phyloP scores from a whole-genome alignment of 2,888 invertebrate genomes.

The Antitype chi region DNA sequence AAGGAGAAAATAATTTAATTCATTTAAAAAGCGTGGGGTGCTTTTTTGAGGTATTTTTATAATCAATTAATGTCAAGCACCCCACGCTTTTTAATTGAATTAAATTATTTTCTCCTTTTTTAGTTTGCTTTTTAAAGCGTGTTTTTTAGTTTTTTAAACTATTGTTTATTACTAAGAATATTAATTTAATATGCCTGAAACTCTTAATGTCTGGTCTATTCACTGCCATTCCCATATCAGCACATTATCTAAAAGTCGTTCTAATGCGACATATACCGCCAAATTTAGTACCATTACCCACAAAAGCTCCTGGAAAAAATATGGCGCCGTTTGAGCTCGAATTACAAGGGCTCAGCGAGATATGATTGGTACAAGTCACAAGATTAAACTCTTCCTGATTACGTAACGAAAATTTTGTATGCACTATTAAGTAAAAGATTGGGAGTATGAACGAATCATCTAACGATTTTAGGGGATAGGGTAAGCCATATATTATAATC shows the following conservation, averaged over 20 bases:
- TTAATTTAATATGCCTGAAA: not conserved
- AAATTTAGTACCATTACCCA: slow-evolving; percentile 84
- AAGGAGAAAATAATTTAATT: too few species aligned
- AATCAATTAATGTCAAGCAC: too few species aligned
- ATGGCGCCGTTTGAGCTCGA: slow-evolving; percentile 87
- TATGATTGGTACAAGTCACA: slow-evolving; percentile 71
- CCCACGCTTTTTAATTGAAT: too few species aligned
- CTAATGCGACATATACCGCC: slow-evolving; percentile 77
- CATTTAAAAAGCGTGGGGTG: too few species aligned
- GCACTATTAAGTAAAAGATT: not conserved
- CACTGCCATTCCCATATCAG: slow-evolving; percentile 23
- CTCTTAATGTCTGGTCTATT: not conserved
- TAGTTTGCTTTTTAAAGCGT: too few species aligned
- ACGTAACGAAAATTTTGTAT: slow-evolving; percentile 5
- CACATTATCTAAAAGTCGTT: slow-evolving; percentile 77
- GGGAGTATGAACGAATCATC: not conserved
- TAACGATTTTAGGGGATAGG: too few species aligned
- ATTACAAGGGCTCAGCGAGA: slow-evolving; percentile 84
- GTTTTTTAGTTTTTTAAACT: too few species aligned
- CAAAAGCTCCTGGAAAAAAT: slow-evolving; percentile 87
- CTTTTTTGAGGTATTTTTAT: too few species aligned
- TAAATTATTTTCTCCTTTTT: too few species aligned
- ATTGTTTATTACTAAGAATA: too few species aligned
- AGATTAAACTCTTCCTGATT: slow-evolving; percentile 34
- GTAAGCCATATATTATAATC: too few species aligned